These are phyloP conservation scores for Pogonocherus hispidulus DNA, from an alignment of 2,888 invertebrate species.

Conservation along the genomic window DNA sequence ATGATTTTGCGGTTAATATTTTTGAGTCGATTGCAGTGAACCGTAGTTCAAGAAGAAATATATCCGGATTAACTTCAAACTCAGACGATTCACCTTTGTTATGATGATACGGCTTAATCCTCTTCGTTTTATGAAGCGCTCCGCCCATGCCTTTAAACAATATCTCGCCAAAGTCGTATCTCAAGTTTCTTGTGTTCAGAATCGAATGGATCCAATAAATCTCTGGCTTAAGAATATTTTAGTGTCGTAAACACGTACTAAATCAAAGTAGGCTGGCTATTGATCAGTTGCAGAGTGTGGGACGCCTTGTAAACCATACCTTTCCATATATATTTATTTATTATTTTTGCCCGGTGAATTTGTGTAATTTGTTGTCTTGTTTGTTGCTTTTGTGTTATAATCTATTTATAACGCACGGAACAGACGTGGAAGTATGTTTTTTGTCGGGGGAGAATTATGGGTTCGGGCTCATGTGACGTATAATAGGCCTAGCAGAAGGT, in stretches of 20 bases:
- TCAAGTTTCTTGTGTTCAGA: constrained; percentile 57
- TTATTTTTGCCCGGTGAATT: constrained; percentile 37
- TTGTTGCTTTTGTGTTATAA: neutral
- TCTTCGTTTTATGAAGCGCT: neutral
- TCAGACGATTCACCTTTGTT: constrained; percentile 27
- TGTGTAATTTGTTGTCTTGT: constrained; percentile 34
- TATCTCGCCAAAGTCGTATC: constrained; percentile 54
- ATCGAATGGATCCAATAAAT: constrained; percentile 62
- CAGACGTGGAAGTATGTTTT: neutral
- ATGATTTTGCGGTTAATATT: neutral
- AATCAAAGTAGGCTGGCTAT: constrained; percentile 62
- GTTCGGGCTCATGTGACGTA: neutral
- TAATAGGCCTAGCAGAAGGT: too few species aligned
- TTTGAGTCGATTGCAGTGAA: neutral
- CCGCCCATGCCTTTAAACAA: constrained; percentile 50
- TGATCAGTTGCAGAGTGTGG: constrained; percentile 59
- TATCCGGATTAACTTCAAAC: constrained; percentile 7
- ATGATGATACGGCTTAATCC: constrained; percentile 1
- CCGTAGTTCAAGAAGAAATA: neutral
- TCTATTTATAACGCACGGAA: neutral
- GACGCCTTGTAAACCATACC: constrained; percentile 42
- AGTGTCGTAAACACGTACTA: constrained; percentile 62
- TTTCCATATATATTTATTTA: constrained; percentile 44
- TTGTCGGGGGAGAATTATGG: neutral
- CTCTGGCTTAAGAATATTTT: constrained; percentile 60